Evolutionary conservation across 2,888 invertebrate species (phyloP).

Genomic region (Pterostichus niger): DNA sequence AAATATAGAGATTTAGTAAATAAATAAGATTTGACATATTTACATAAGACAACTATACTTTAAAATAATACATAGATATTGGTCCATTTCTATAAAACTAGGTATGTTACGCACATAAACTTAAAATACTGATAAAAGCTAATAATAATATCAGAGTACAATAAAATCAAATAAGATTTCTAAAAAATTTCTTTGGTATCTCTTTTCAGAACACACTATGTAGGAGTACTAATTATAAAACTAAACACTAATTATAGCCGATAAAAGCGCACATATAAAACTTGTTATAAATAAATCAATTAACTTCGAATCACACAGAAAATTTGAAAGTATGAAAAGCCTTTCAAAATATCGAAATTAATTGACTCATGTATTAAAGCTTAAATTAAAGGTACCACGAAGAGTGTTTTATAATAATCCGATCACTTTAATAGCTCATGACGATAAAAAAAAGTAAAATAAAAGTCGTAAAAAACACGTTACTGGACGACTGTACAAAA

Average conservation of each 20-base stretch:
- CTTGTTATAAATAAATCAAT: slow-evolving; percentile 9
- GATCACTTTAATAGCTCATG: slow-evolving; percentile 30
- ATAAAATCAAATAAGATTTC: slow-evolving; percentile 29
- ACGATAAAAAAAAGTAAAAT: neutral
- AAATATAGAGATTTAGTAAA: slow-evolving; percentile 34
- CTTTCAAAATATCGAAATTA: slow-evolving; percentile 14
- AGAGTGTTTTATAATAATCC: slow-evolving; percentile 36
- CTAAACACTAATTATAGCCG: neutral
- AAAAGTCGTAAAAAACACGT: neutral
- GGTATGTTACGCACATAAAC: neutral
- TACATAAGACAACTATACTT: slow-evolving; percentile 1
- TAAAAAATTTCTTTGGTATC: slow-evolving; percentile 61
- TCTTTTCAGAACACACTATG: slow-evolving; percentile 53
- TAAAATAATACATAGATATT: slow-evolving; percentile 18
- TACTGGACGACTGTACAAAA: slow-evolving; percentile 7
- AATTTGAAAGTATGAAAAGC: neutral
- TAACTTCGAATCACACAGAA: neutral
- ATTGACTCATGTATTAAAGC: neutral
- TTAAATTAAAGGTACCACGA: slow-evolving; percentile 9
- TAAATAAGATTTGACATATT: slow-evolving; percentile 29
- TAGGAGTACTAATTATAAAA: slow-evolving; percentile 4
- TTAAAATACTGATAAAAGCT: slow-evolving; percentile 56
- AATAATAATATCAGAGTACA: slow-evolving; percentile 45
- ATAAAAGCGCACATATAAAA: neutral
- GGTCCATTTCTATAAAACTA: slow-evolving; percentile 38